Evolutionary conservation across 2,113 vertebrate species (phyloP).

Genomic region (Elaphurus davidianus): DNA sequence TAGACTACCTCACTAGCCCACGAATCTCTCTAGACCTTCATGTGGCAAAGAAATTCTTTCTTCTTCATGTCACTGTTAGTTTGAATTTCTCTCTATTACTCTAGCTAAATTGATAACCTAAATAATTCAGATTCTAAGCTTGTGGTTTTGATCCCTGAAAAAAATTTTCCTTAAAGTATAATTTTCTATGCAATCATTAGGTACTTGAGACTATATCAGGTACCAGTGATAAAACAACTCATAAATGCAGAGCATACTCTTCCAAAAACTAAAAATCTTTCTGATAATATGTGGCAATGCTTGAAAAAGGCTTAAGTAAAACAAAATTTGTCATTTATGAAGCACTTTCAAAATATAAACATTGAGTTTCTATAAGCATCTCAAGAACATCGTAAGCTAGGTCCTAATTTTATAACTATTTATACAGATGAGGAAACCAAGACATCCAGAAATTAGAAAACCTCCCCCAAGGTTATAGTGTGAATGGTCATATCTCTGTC

Average conservation of each 20-base stretch:
- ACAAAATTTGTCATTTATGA: not conserved
- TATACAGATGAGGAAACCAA: not conserved
- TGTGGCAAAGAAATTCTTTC: not conserved
- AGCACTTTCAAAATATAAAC: not conserved
- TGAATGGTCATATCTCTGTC: not conserved
- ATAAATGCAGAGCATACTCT: not conserved
- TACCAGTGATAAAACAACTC: not conserved
- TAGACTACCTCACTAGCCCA: not conserved
- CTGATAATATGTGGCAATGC: not conserved
- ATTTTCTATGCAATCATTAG: not conserved
- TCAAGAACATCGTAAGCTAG: not conserved
- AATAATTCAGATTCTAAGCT: not conserved
- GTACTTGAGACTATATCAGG: not conserved
- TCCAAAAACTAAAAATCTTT: not conserved
- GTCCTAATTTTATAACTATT: not conserved
- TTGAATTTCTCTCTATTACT: not conserved
- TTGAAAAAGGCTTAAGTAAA: not conserved
- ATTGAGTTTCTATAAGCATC: not conserved
- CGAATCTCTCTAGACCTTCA: not conserved
- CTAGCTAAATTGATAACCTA: not conserved
- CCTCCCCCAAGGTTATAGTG: accelerated
- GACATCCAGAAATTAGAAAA: not conserved
- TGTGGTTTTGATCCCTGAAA: not conserved
- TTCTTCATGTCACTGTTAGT: not conserved
- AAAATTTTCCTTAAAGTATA: not conserved